Percentiles rank a stretch among this genome's conserved stretches.
These are phyloP conservation scores for Lanistes nyassanus DNA, from an alignment of 1,140 invertebrate species.

Conservation along the genomic window DNA sequence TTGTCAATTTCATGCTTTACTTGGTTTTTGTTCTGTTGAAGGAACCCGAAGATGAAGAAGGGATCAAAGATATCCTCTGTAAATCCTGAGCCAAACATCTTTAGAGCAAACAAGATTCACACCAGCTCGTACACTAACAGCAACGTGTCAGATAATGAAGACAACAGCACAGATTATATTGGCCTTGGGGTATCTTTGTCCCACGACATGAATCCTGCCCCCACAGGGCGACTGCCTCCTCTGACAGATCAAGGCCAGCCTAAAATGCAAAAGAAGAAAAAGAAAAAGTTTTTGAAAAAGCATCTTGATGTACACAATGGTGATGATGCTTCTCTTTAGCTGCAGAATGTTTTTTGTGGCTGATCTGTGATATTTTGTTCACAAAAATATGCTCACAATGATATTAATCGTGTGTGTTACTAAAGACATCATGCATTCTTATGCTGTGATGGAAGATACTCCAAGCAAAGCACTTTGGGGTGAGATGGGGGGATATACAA, in stretches of 20 bases:
- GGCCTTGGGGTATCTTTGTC: conserved; percentile 22
- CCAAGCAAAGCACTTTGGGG: background rate
- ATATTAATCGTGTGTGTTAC: background rate
- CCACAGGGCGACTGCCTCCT: conserved; percentile 30
- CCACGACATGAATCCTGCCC: conserved; percentile 8
- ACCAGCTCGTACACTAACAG: conserved; percentile 17
- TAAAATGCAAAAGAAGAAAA: conserved; percentile 40
- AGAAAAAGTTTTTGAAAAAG: conserved; percentile 43
- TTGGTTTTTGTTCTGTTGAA: background rate
- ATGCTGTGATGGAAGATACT: background rate
- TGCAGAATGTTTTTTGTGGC: background rate
- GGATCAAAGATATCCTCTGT: background rate
- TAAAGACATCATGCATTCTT: background rate
- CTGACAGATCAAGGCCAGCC: conserved; percentile 22
- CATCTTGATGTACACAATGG: conserved; percentile 29
- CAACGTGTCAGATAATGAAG: conserved; percentile 20
- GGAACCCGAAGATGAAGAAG: background rate
- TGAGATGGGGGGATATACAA: no score
- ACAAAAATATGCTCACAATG: background rate
- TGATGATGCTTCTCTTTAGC: conserved; percentile 9
- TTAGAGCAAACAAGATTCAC: conserved; percentile 19
- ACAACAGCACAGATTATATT: conserved; percentile 21
- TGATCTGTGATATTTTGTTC: background rate
- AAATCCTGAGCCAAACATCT: background rate
- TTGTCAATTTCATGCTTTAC: background rate